Conservation (phyloP, 2,113 vertebrate genomes). For the Calyptomena viridis region DNA sequence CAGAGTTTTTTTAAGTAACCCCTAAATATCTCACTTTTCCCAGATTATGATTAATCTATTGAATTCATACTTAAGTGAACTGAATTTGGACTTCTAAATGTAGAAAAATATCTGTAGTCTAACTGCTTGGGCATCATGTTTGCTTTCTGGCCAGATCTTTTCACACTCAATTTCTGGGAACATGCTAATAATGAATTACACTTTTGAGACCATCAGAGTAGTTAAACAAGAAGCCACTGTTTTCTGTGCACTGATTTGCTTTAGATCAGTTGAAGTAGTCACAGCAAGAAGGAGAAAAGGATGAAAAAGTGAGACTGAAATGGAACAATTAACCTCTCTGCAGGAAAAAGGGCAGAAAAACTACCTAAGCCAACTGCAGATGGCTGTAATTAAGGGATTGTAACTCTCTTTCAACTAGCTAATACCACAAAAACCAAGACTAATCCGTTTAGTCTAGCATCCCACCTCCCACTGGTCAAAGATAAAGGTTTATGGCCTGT, state of each 20-base stretch:
- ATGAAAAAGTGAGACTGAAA: not conserved
- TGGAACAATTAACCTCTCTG: constrained; percentile 28
- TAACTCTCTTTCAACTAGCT: not conserved
- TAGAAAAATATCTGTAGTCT: not conserved
- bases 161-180: not conserved
- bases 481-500: not conserved
- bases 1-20: not conserved
- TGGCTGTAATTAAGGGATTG: constrained; percentile 15
- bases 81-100: not conserved
- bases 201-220: not conserved
- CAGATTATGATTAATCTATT: not conserved
- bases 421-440: not conserved
- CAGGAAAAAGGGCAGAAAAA: not conserved
- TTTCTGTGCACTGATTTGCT: not conserved
- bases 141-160: not conserved
- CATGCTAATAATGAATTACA: not conserved
- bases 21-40: not conserved
- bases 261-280: not conserved
- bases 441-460: not conserved
- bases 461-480: not conserved
- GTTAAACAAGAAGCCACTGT: not conserved
- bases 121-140: not conserved
- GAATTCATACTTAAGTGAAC: not conserved
- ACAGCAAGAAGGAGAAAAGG: not conserved
- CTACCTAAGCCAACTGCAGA: not conserved